phyloP scores from a whole-genome alignment of 2,113 vertebrate species.

The Elephas maximus region DNA sequence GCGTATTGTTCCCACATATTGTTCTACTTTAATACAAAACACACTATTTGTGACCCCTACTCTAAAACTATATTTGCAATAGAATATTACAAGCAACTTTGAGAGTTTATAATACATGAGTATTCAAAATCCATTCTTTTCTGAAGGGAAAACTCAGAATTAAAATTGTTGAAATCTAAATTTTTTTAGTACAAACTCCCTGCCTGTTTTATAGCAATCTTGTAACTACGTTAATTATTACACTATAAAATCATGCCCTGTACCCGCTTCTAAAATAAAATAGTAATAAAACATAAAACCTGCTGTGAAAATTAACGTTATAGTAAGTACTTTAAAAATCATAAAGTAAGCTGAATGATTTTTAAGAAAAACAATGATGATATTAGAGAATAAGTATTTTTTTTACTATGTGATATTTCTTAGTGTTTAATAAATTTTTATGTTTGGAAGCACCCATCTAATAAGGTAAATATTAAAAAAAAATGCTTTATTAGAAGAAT shows the following conservation, averaged over 20 bases:
- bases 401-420: neutral
- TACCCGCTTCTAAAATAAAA: slow-evolving; percentile 20
- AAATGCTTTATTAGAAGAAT: neutral
- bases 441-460: slow-evolving; percentile 27
- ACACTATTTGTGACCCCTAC: slow-evolving; percentile 43
- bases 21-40: slow-evolving; percentile 37
- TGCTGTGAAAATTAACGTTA: slow-evolving; percentile 17
- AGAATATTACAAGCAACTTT: slow-evolving; percentile 63
- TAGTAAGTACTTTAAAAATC: slow-evolving; percentile 48
- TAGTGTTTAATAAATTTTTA: neutral
- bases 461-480: slow-evolving; percentile 42
- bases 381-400: neutral
- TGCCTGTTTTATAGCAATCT: neutral
- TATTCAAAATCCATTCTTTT: slow-evolving; percentile 54
- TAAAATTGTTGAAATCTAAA: neutral
- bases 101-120: slow-evolving; percentile 31
- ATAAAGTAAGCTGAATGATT: neutral
- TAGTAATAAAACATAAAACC: slow-evolving; percentile 35
- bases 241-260: slow-evolving; percentile 49
- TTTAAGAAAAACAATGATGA: slow-evolving; percentile 21
- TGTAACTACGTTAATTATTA: slow-evolving; percentile 58
- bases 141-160: slow-evolving; percentile 25
- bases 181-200: slow-evolving; percentile 9
- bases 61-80: slow-evolving; percentile 54
- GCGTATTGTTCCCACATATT: slow-evolving; percentile 83